phyloP scores from a whole-genome alignment of 2,797 vertebrate genomes.

The Echeneis naucrates region DNA sequence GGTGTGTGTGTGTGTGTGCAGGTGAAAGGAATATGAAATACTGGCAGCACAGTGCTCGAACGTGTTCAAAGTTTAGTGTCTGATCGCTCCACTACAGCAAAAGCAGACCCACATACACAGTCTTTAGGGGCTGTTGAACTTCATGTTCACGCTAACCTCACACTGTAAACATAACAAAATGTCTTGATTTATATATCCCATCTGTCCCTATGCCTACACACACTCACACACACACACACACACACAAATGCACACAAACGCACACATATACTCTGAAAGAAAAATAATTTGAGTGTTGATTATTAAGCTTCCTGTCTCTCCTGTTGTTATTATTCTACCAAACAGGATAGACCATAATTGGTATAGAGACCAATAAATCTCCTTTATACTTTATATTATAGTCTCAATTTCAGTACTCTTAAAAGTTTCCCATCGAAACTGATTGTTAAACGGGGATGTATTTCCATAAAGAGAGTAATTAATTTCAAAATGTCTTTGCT shows the following conservation, averaged over 20 bases:
- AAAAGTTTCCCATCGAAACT: conserved; percentile 58
- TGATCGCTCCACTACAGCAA: conserved; percentile 34
- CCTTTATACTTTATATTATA: conserved; percentile 55
- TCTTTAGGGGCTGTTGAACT: conserved; percentile 63
- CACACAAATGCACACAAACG: conserved; percentile 16
- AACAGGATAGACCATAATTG: conserved; percentile 57
- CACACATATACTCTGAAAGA: conserved; percentile 19
- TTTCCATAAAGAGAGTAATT: conserved; percentile 59
- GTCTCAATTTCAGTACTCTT: conserved; percentile 57
- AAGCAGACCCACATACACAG: conserved; percentile 41
- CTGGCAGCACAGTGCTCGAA: background rate
- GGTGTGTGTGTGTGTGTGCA: conserved; percentile 16
- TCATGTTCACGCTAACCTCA: conserved; percentile 67
- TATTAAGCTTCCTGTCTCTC: conserved; percentile 35
- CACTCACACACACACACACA: conserved; percentile 14
- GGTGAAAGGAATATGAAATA: conserved; percentile 33
- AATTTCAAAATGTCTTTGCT: conserved; percentile 55
- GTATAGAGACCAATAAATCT: conserved; percentile 58
- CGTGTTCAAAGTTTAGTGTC: conserved; percentile 32
- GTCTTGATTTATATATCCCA: conserved; percentile 47
- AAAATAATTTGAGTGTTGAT: conserved; percentile 57
- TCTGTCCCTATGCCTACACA: conserved; percentile 8
- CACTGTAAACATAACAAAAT: conserved; percentile 56
- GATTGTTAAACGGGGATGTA: conserved; percentile 41
- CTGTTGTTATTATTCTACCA: conserved; percentile 50